phyloP scores from a whole-genome alignment of 2,113 vertebrate genomes.

The Microtus richardsoni region DNA sequence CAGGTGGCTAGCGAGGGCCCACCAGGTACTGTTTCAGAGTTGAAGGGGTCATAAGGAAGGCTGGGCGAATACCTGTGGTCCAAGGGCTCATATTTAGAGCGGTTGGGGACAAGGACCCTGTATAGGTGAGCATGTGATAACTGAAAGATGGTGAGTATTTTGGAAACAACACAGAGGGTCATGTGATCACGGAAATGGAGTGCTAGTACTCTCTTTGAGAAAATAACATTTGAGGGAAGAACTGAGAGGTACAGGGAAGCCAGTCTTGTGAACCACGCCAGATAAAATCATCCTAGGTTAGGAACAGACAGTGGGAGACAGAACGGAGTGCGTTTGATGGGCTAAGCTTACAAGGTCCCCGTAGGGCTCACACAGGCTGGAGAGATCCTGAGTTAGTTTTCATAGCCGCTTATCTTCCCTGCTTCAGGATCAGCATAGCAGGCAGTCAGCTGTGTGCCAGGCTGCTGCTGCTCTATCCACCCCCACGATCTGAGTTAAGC shows the following conservation, averaged over 20 bases:
- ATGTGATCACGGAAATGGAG: neutral
- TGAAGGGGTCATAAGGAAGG: neutral
- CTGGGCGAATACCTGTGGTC: neutral
- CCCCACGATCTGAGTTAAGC: neutral
- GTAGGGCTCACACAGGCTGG: neutral
- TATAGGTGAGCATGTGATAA: neutral
- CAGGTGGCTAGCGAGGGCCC: neutral
- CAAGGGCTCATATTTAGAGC: neutral
- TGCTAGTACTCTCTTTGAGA: neutral
- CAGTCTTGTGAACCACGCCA: neutral
- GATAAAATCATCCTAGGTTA: neutral
- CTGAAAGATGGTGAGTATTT: neutral
- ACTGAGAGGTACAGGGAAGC: neutral
- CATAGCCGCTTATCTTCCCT: neutral
- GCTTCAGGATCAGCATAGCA: too few species aligned
- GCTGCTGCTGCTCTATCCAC: neutral
- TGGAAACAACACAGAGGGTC: neutral
- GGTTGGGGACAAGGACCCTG: neutral
- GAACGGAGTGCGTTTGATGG: neutral
- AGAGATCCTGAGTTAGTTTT: neutral
- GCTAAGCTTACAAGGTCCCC: neutral
- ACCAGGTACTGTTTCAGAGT: neutral
- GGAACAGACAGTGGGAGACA: neutral
- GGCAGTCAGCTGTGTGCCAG: neutral
- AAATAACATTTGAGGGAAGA: neutral